phyloP scores from a whole-genome alignment of 2,113 vertebrate genomes.

The Periophthalmodon schlosseri region DNA sequence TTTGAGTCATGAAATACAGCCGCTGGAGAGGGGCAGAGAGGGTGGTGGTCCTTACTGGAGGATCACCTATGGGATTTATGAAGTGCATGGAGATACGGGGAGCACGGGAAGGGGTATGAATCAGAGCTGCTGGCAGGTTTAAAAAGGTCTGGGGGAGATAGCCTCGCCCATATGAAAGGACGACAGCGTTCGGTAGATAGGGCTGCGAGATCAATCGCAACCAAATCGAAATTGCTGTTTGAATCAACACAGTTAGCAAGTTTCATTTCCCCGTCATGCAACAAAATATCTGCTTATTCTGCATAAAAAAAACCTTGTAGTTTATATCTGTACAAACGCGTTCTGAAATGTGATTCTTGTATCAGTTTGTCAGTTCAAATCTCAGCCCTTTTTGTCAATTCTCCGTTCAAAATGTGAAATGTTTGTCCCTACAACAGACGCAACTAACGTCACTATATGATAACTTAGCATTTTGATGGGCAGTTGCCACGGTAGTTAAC shows the following conservation, averaged over 20 bases:
- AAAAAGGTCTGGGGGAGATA: slow-evolving; percentile 39
- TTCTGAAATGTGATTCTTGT: too few relatives aligned
- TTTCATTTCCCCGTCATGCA: too few relatives aligned
- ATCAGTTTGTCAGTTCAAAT: too few relatives aligned
- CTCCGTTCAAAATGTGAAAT: too few relatives aligned
- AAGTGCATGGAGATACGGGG: slow-evolving; percentile 46
- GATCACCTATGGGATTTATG: slow-evolving; percentile 70
- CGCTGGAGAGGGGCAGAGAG: slow-evolving; percentile 40
- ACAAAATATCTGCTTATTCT: too few relatives aligned
- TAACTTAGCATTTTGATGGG: slow-evolving; percentile 19
- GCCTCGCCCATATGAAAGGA: slow-evolving; percentile 23
- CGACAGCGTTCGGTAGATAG: slow-evolving; percentile 20
- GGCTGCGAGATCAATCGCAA: too few relatives aligned
- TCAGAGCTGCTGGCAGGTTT: slow-evolving; percentile 54
- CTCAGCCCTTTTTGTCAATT: too few relatives aligned
- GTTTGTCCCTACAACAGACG: slow-evolving; percentile 33
- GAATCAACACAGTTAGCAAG: too few relatives aligned
- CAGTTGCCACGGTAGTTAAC: slow-evolving; percentile 23
- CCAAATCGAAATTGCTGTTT: too few relatives aligned
- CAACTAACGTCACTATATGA: slow-evolving; percentile 38
- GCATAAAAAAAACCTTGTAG: too few relatives aligned
- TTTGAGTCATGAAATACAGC: slow-evolving; percentile 67
- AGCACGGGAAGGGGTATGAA: slow-evolving; percentile 53
- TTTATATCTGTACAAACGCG: too few relatives aligned
- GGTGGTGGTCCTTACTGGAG: slow-evolving; percentile 54